These are phyloP conservation scores for Psammodynastes pulverulentus DNA, from an alignment of 2,113 vertebrate genomes.

Conservation along the genomic window DNA sequence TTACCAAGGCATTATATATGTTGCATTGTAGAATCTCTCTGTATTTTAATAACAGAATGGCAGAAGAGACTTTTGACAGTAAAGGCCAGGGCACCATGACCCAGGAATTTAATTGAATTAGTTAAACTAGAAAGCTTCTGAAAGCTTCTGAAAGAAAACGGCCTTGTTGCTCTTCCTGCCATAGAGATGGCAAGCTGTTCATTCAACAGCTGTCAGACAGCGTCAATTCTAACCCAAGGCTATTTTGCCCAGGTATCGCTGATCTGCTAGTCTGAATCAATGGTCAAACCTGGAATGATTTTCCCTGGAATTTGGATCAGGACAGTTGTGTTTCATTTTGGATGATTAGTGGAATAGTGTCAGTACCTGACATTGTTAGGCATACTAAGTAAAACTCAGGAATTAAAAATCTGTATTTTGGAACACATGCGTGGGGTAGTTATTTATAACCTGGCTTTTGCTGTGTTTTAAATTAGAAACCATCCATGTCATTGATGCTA, in stretches of 20 bases:
- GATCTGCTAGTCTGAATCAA: neutral
- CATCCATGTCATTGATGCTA: neutral
- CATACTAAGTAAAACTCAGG: neutral
- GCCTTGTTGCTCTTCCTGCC: neutral
- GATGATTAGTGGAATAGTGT: neutral
- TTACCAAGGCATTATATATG: neutral
- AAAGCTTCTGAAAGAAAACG: neutral
- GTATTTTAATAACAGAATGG: neutral
- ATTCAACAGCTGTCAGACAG: neutral
- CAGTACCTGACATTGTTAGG: neutral
- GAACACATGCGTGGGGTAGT: neutral
- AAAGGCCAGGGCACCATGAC: neutral
- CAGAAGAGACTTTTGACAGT: neutral
- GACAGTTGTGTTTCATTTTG: neutral
- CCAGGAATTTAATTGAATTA: neutral
- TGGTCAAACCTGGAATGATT: neutral
- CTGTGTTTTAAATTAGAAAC: neutral
- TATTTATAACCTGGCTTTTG: neutral
- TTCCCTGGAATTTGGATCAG: neutral
- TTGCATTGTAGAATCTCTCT: neutral
- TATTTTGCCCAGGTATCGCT: neutral
- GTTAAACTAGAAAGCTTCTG: neutral
- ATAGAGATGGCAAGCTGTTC: neutral
- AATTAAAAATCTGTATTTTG: neutral
- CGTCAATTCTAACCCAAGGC: neutral